A percentile compares a stretch with the other conserved stretches of the same genome.
Evolutionary conservation across 2,113 vertebrate genomes (phyloP).

Genomic region (Harpagus bidentatus): DNA sequence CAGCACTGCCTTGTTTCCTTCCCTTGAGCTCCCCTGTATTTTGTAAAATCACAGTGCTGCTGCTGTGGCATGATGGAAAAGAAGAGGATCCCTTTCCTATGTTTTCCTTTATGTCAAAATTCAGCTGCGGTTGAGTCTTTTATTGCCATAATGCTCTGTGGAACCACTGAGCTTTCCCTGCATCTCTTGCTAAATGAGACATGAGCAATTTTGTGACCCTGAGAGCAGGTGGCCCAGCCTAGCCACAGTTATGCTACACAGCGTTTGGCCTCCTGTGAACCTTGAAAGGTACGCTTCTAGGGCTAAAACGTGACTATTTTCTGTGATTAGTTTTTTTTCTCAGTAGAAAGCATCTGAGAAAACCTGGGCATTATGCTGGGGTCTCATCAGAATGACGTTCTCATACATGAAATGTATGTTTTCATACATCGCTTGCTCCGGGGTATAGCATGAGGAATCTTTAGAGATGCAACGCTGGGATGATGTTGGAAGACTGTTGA

Average conservation of each 20-base stretch:
- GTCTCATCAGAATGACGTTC: not conserved
- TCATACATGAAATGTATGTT: not conserved
- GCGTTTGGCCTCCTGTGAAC: not conserved
- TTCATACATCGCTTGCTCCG: not conserved
- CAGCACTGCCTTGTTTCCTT: not conserved
- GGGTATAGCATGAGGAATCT: not conserved
- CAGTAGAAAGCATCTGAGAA: not conserved
- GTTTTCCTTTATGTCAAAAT: not conserved
- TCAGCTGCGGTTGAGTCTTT: not conserved
- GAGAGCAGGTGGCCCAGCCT: not conserved
- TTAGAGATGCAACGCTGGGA: not conserved
- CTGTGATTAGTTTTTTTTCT: not conserved
- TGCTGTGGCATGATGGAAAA: not conserved
- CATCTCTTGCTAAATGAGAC: not conserved
- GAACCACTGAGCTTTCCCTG: not conserved
- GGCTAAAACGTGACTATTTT: not conserved
- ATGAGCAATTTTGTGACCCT: not conserved
- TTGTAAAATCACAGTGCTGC: not conserved
- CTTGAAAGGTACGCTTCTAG: not conserved
- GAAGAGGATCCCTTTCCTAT: not conserved
- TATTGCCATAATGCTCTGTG: not conserved
- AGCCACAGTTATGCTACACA: not conserved
- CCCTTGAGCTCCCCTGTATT: not conserved
- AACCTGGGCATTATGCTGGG: accelerated
- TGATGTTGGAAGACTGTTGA: not conserved